Conservation (phyloP, 2,888 invertebrate species). For the Aphrophora alni region DNA sequence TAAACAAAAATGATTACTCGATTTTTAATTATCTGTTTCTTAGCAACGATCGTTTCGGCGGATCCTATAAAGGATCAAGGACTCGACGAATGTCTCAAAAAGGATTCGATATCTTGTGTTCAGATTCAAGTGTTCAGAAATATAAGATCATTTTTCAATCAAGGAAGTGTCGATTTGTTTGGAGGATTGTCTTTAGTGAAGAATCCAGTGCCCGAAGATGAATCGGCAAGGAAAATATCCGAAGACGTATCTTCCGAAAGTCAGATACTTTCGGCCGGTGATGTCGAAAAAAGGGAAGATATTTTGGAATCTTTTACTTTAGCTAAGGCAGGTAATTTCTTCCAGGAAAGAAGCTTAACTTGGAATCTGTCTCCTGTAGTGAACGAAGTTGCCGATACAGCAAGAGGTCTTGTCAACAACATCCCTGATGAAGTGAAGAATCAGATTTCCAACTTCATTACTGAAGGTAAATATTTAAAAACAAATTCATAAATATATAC, state of each 20-base stretch:
- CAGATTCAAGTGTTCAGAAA: slow-evolving; percentile 64
- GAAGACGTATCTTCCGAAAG: slow-evolving; percentile 60
- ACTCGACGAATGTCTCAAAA: slow-evolving; percentile 63
- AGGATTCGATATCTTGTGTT: slow-evolving; percentile 69
- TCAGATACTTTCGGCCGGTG: slow-evolving; percentile 56
- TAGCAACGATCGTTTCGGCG: slow-evolving; percentile 22
- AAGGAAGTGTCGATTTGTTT: slow-evolving; percentile 63
- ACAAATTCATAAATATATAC: neutral
- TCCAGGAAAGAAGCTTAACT: slow-evolving; percentile 63
- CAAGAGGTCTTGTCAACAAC: slow-evolving; percentile 60
- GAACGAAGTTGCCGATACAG: slow-evolving; percentile 56
- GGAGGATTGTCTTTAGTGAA: slow-evolving; percentile 63
- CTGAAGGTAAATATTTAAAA: slow-evolving; percentile 60
- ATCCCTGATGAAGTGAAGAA: slow-evolving; percentile 65
- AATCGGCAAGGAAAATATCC: slow-evolving; percentile 58
- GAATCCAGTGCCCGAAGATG: slow-evolving; percentile 55
- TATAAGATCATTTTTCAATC: slow-evolving; percentile 65
- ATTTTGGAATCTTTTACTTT: slow-evolving; percentile 66
- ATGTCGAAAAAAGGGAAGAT: slow-evolving; percentile 62
- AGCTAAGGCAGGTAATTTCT: slow-evolving; percentile 62
- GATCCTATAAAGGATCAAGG: slow-evolving; percentile 20
- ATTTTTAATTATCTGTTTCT: slow-evolving; percentile 18
- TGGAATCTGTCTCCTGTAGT: slow-evolving; percentile 60
- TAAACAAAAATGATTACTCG: slow-evolving; percentile 1
- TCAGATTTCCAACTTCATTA: slow-evolving; percentile 62